Evolutionary conservation across 2,113 vertebrate species (phyloP).

Genomic region (Stegostoma tigrinum): DNA sequence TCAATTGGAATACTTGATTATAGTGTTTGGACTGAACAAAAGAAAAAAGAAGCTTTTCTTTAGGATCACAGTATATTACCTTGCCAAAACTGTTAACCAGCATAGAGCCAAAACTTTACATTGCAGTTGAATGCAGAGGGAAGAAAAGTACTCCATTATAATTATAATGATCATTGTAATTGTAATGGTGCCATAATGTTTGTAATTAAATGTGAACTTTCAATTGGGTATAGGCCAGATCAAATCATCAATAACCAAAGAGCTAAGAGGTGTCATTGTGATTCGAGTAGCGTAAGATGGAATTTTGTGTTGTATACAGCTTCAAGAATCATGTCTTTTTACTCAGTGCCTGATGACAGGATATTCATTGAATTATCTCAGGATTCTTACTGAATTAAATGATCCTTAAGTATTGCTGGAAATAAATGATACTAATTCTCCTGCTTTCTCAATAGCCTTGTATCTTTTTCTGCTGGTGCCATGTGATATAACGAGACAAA

Average conservation of each 20-base stretch:
- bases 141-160: neutral
- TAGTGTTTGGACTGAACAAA: neutral
- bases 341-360: neutral
- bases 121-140: neutral
- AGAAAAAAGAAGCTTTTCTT: neutral
- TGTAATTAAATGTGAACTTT: neutral
- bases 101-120: neutral
- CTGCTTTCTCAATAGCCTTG: neutral
- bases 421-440: neutral
- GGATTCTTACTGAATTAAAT: neutral
- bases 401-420: neutral
- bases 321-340: neutral
- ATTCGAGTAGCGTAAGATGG: neutral
- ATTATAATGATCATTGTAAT: neutral
- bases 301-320: neutral
- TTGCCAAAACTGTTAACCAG: neutral
- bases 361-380: neutral
- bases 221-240: neutral
- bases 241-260: neutral
- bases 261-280: neutral
- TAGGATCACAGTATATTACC: neutral
- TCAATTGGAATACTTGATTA: neutral
- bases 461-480: neutral
- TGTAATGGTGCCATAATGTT: constrained; percentile 1
- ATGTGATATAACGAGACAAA: neutral